These are phyloP conservation scores for Nomia melanderi DNA, from an alignment of 1,140 invertebrate species.

Conservation along the genomic window DNA sequence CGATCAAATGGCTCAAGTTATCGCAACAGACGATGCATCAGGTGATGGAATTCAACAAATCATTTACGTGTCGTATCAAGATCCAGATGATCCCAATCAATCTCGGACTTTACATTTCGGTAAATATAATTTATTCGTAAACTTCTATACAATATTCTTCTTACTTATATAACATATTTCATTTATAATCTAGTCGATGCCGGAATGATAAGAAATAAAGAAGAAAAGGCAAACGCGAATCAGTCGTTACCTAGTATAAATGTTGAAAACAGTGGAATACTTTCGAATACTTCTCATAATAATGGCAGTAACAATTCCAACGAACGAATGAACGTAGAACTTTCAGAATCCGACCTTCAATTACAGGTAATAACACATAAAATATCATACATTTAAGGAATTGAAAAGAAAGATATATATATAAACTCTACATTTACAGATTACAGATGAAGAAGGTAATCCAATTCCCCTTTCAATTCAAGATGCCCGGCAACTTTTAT, in stretches of 20 bases:
- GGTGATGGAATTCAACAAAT: slow-evolving; percentile 76
- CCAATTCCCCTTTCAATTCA: slow-evolving; percentile 85
- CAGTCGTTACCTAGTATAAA: slow-evolving; percentile 65
- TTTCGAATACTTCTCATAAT: slow-evolving; percentile 57
- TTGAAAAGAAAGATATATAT: not conserved
- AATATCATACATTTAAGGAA: not conserved
- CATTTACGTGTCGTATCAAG: slow-evolving; percentile 81
- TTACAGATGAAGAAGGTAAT: slow-evolving; percentile 86
- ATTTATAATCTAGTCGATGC: slow-evolving; percentile 64
- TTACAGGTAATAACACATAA: slow-evolving; percentile 68
- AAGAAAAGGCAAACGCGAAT: slow-evolving; percentile 42
- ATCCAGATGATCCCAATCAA: slow-evolving; percentile 76
- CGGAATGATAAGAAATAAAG: slow-evolving; percentile 70
- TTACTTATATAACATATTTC: slow-evolving; percentile 18
- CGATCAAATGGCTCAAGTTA: slow-evolving; percentile 64
- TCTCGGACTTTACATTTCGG: slow-evolving; percentile 77
- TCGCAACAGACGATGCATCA: slow-evolving; percentile 66
- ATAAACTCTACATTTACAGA: slow-evolving; percentile 72
- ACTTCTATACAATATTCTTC: not conserved
- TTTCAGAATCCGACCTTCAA: slow-evolving; percentile 74
- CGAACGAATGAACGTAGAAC: slow-evolving; percentile 62
- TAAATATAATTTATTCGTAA: slow-evolving; percentile 49
- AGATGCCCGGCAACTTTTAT: slow-evolving; percentile 82
- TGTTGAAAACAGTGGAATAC: slow-evolving; percentile 59
- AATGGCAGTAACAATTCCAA: slow-evolving; percentile 58